Evolutionary conservation across 2,113 vertebrate species (phyloP).

Genomic region (Muscicapa adusta): DNA sequence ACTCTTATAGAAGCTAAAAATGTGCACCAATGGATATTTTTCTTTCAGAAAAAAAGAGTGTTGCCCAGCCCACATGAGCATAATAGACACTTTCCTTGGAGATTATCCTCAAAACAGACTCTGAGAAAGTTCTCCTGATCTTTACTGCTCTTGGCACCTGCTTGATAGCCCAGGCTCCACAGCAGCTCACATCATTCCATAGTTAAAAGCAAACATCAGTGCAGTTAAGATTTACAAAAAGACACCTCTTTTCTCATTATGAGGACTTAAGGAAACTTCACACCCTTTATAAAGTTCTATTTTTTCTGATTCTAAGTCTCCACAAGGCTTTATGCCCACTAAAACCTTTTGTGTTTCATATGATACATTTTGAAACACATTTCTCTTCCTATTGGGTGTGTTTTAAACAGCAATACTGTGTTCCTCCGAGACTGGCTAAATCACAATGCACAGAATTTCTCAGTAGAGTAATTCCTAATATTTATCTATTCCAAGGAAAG

Average conservation of each 20-base stretch:
- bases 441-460: rapidly evolving
- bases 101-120: not conserved
- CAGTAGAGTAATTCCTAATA: not conserved
- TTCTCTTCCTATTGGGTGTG: not conserved
- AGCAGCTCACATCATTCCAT: not conserved
- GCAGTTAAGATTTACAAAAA: not conserved
- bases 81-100: not conserved
- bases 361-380: not conserved
- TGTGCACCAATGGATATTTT: not conserved
- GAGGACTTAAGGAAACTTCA: not conserved
- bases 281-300: not conserved
- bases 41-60: not conserved
- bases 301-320: not conserved
- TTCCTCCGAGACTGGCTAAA: not conserved
- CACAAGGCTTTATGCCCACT: not conserved
- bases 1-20: not conserved
- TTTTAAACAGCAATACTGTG: not conserved
- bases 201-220: not conserved
- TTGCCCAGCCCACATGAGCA: not conserved
- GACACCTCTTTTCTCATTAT: not conserved
- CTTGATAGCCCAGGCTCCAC: not conserved
- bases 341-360: not conserved
- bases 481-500: not conserved
- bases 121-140: not conserved
- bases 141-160: not conserved